Conservation (phyloP, 2,888 invertebrate species). For the Drosophila multiciliata region DNA sequence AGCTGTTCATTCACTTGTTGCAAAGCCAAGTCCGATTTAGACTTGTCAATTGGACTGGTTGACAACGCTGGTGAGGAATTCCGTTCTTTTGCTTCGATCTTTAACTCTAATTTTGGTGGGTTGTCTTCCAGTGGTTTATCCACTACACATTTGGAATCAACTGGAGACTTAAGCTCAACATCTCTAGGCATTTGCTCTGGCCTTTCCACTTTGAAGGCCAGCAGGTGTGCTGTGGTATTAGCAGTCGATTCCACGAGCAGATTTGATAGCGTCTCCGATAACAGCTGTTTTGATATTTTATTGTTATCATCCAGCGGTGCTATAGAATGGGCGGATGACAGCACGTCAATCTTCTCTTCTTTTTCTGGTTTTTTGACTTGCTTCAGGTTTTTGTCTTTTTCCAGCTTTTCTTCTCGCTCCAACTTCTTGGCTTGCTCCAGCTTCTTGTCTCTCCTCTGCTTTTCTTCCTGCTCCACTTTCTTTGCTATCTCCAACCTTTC, state of each 20-base stretch:
- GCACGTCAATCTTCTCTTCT: not conserved
- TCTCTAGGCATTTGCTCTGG: slow-evolving; percentile 1
- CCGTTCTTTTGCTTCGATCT: not conserved
- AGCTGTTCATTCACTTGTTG: not conserved
- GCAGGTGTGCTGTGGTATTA: not conserved
- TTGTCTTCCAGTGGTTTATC: slow-evolving; percentile 6
- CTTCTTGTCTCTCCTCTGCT: slow-evolving; percentile 3
- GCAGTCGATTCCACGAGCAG: not conserved
- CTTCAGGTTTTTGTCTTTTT: not conserved
- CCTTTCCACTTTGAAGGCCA: not conserved
- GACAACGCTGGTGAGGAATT: not conserved
- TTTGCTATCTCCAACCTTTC: not conserved
- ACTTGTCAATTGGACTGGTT: not conserved
- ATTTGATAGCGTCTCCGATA: not conserved
- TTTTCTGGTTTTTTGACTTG: not conserved
- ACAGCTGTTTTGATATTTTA: not conserved
- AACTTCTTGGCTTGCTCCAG: not conserved
- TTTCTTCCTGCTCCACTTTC: slow-evolving; percentile 1
- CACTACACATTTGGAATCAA: not conserved
- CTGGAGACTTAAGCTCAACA: slow-evolving; percentile 5
- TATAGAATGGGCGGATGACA: not conserved
- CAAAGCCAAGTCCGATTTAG: not conserved
- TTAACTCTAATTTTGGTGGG: not conserved
- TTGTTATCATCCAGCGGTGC: not conserved
- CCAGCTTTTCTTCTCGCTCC: slow-evolving; percentile 1